Percentiles rank a stretch among this genome's conserved stretches.
These are phyloP conservation scores for Xestia ashworthii DNA, from an alignment of 2,888 invertebrate species.

Conservation along the genomic window DNA sequence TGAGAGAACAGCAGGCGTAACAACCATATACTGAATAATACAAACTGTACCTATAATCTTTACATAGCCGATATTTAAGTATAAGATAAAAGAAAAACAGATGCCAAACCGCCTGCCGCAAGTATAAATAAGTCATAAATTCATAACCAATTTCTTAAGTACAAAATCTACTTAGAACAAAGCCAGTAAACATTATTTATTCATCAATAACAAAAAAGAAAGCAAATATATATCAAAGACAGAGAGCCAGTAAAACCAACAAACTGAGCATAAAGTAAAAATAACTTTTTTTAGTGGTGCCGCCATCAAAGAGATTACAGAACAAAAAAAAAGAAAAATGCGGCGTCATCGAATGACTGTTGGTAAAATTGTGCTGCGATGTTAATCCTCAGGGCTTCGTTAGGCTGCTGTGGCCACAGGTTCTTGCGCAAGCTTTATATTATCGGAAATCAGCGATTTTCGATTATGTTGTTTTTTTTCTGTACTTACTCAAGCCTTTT, in stretches of 20 bases:
- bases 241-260: constrained; percentile 49
- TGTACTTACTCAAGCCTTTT: constrained; percentile 14
- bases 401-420: constrained; percentile 46
- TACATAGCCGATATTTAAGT: constrained; percentile 17
- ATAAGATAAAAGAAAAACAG: constrained; percentile 20
- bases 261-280: constrained; percentile 57
- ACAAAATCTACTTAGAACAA: constrained; percentile 32
- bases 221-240: constrained; percentile 55
- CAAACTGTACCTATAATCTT: constrained; percentile 21
- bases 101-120: constrained; percentile 13
- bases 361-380: constrained; percentile 56
- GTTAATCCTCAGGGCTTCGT: constrained; percentile 69
- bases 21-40: constrained; percentile 39
- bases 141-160: constrained; percentile 53
- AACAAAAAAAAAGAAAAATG: constrained; percentile 58
- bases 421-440: constrained; percentile 41
- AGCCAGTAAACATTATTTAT: constrained; percentile 44
- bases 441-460: constrained; percentile 62
- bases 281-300: constrained; percentile 68
- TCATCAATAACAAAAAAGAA: constrained; percentile 42
- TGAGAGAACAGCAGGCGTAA: constrained; percentile 30
- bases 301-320: constrained; percentile 76
- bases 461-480: constrained; percentile 43
- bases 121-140: constrained; percentile 43
- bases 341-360: constrained; percentile 63